Percentiles rank a stretch among this genome's conserved stretches.
phyloP scores from a whole-genome alignment of 2,113 vertebrate species.

The Fulmarus glacialis region DNA sequence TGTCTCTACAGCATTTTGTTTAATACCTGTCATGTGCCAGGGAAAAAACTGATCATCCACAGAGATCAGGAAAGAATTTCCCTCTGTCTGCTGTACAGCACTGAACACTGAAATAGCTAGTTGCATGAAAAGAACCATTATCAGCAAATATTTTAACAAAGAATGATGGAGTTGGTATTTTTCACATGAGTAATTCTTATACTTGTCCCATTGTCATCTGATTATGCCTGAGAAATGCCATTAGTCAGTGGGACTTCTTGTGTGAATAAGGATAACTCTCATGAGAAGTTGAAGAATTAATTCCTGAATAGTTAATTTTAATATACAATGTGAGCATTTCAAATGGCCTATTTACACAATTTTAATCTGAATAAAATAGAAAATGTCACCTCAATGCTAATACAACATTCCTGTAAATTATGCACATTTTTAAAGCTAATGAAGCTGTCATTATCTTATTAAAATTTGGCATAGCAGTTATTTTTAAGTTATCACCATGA shows the following conservation, averaged over 20 bases:
- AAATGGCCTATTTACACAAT: constrained; percentile 35
- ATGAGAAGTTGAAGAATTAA: background rate
- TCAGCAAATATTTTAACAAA: background rate
- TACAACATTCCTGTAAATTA: constrained; percentile 24
- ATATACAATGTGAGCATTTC: background rate
- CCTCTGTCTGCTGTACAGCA: background rate
- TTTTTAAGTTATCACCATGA: background rate
- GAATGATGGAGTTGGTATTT: background rate
- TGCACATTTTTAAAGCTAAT: constrained; percentile 51
- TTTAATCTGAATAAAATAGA: constrained; percentile 28
- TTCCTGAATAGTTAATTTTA: background rate
- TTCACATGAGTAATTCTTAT: background rate
- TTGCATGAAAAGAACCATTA: background rate
- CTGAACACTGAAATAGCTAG: background rate
- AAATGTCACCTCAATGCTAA: constrained; percentile 32
- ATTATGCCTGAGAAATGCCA: background rate
- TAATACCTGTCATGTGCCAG: background rate
- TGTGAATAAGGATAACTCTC: constrained; percentile 18
- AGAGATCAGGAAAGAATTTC: background rate
- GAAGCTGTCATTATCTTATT: constrained; percentile 30
- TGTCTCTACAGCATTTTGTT: background rate
- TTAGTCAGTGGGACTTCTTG: background rate
- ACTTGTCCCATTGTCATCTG: background rate
- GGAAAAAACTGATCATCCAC: background rate
- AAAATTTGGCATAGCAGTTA: constrained; percentile 16